Conservation (phyloP, 2,888 invertebrate species). For the Lasioglossum zephyrum region DNA sequence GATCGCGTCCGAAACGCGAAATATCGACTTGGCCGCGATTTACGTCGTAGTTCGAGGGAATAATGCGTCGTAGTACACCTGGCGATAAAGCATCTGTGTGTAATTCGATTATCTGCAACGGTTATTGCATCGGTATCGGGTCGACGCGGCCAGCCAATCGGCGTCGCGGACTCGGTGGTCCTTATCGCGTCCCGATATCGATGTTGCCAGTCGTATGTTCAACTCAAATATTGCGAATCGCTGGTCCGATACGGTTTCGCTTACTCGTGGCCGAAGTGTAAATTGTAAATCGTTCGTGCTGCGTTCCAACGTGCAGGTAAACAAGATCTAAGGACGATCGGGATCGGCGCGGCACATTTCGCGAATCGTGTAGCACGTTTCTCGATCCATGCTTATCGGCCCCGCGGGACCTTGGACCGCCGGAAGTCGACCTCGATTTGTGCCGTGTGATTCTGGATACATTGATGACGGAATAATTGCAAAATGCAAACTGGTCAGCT, state of each 20-base stretch:
- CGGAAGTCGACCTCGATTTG: slow-evolving; percentile 6
- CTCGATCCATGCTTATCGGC: slow-evolving; percentile 35
- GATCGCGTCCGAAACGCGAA: slow-evolving; percentile 10
- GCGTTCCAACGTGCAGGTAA: slow-evolving; percentile 35
- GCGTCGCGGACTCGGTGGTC: slow-evolving; percentile 23
- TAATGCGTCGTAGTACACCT: slow-evolving; percentile 64
- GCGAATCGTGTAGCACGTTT: slow-evolving; percentile 21
- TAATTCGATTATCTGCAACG: slow-evolving; percentile 71
- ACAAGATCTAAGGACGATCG: slow-evolving; percentile 34
- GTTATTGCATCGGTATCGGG: slow-evolving; percentile 65
- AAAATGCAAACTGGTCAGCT: not conserved
- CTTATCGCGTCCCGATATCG: slow-evolving; percentile 66
- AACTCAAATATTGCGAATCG: slow-evolving; percentile 70
- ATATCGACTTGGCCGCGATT: slow-evolving; percentile 38
- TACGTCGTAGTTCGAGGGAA: slow-evolving; percentile 51
- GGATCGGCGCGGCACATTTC: slow-evolving; percentile 10
- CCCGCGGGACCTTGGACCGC: slow-evolving; percentile 19
- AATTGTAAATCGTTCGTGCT: slow-evolving; percentile 27
- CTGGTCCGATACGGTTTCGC: slow-evolving; percentile 48
- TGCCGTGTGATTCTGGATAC: not conserved
- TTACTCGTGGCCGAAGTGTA: slow-evolving; percentile 48
- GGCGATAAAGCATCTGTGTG: slow-evolving; percentile 66
- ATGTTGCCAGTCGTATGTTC: slow-evolving; percentile 62
- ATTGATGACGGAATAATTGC: not conserved
- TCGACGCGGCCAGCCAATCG: slow-evolving; percentile 43